Percentiles rank a stretch among this genome's conserved stretches.
phyloP scores from a whole-genome alignment of 2,888 invertebrate species.

The Drosophila ezoana region DNA sequence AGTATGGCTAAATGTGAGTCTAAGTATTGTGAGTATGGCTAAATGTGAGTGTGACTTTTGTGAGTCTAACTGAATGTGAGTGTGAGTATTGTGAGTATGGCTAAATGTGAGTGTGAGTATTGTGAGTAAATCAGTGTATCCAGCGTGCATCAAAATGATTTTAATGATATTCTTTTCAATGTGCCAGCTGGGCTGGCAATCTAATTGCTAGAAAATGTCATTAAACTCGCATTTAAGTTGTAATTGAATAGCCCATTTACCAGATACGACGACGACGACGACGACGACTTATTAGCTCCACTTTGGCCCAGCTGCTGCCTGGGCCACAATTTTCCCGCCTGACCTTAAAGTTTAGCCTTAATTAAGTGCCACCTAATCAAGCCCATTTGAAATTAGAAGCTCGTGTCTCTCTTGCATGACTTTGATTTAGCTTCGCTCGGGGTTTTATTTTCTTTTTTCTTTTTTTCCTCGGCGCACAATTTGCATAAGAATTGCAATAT shows the following conservation, averaged over 20 bases:
- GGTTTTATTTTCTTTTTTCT: not conserved
- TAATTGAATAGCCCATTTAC: slow-evolving; percentile 46
- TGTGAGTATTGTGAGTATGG: not conserved
- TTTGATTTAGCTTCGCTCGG: slow-evolving; percentile 19
- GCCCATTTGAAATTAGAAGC: slow-evolving; percentile 33
- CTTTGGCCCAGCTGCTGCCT: not conserved
- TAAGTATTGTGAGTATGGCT: slow-evolving; percentile 1
- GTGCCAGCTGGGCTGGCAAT: slow-evolving; percentile 56
- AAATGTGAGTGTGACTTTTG: not conserved
- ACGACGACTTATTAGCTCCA: slow-evolving; percentile 10
- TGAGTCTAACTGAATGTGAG: not conserved
- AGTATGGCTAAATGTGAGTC: not conserved
- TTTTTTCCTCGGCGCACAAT: slow-evolving; percentile 22
- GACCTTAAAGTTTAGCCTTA: slow-evolving; percentile 60
- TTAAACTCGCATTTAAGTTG: slow-evolving; percentile 65
- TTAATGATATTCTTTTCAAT: slow-evolving; percentile 20
- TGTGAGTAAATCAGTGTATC: not conserved
- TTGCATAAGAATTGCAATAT: slow-evolving; percentile 66
- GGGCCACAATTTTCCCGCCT: slow-evolving; percentile 3
- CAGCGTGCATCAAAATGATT: slow-evolving; percentile 7
- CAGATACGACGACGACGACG: not conserved
- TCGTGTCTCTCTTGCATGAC: slow-evolving; percentile 24
- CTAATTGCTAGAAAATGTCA: slow-evolving; percentile 64
- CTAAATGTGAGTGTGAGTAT: slow-evolving; percentile 4
- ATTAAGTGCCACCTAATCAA: slow-evolving; percentile 66